Evolutionary conservation across 2,797 vertebrate genomes (phyloP).

Genomic region (Megaceryle alcyon): DNA sequence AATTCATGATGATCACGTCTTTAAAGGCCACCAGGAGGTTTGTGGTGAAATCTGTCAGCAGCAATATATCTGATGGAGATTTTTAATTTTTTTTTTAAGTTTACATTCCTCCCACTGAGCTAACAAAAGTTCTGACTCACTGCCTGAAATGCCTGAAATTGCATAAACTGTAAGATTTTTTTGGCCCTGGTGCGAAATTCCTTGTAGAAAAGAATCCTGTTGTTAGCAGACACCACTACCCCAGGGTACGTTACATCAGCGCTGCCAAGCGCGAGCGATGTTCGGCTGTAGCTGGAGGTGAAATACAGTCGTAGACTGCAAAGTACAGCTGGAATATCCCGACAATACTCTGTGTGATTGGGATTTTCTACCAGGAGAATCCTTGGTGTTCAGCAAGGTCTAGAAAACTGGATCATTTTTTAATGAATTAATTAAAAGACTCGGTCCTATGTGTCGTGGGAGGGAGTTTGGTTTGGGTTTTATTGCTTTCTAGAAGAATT

Average conservation of each 20-base stretch:
- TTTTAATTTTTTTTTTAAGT: background rate
- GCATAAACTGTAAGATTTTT: background rate
- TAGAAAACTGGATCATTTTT: background rate
- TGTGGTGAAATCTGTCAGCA: background rate
- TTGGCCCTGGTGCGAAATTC: background rate
- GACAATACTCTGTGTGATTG: accelerated
- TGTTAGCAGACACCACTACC: background rate
- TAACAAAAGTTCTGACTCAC: background rate
- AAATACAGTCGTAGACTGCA: background rate
- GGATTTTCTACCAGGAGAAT: background rate
- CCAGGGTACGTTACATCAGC: background rate
- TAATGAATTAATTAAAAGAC: background rate
- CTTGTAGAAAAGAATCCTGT: background rate
- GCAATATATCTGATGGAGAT: background rate
- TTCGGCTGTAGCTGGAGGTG: background rate
- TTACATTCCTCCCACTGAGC: background rate
- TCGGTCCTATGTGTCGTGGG: background rate
- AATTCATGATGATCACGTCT: background rate
- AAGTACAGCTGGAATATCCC: background rate
- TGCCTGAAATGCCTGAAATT: background rate
- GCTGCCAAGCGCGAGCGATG: background rate
- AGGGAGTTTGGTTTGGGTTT: background rate
- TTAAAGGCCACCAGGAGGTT: background rate
- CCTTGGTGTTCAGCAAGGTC: background rate
- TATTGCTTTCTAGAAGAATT: background rate